Evolutionary conservation across 2,113 vertebrate species (phyloP), one percentile per base, ranked within the genome.

Genomic region (Numenius arquata): DNA sequence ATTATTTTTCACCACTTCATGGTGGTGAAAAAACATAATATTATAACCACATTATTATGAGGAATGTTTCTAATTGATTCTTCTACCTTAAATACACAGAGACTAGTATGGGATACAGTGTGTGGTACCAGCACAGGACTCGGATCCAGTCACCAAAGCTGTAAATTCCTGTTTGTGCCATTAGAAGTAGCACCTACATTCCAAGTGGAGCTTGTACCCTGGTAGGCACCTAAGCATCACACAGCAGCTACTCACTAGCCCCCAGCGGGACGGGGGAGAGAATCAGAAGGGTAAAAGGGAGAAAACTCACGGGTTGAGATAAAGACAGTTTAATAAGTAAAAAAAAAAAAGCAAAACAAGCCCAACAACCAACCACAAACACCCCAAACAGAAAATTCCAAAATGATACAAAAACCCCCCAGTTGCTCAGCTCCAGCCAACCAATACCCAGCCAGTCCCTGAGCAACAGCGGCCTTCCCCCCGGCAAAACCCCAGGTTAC

Each of bases 171-270:
- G 2, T 53, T 34, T 48, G 20, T 56, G 20, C 40, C 55, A 75
- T 0, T 40, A 5, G 47, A 71, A 75, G 7, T 11, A 38, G 38
- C 23, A 43, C 8, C 43, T 36, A 0, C 48, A 38, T 36, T 65
- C 48, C 27, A 73, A 11, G 13, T 7, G 45, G 23, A 65, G 34
- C 36, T 48, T 27, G 40, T 3, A 50, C 8, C 30, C 29, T 6
- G 5, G 32, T 5, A 21, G 48, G 47, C 52, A 62, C 17, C 23
- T 20, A 48, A 87, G 17, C 32, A 7, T 25, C 5, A 27, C 74
- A 34, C 27, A 63, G 58, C 34, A 8, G 8, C 48, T 65, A 2
- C 7, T 77, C 40, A 23, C 17, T 66, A 11, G 7, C 22, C 6
- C 3, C 0, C 12, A 10, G 50, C 17, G 34, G 50, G 29, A 50